These are phyloP conservation scores for Peromyscus leucopus DNA, from an alignment of 2,113 vertebrate genomes.

Conservation along the genomic window DNA sequence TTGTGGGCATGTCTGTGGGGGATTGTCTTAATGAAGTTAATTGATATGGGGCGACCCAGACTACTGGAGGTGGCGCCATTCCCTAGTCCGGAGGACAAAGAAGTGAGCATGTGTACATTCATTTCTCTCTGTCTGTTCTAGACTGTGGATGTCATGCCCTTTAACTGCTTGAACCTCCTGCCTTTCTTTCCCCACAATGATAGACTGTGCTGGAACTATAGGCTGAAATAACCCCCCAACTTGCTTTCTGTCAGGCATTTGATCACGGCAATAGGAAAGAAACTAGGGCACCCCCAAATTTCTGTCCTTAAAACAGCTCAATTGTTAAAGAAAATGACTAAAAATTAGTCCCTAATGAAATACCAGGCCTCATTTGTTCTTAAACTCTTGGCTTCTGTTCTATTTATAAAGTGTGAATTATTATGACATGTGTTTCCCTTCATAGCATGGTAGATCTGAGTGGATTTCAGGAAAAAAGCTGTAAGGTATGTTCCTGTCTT, in stretches of 20 bases:
- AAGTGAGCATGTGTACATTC: not conserved
- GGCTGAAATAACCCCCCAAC: not conserved
- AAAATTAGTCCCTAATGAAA: constrained; percentile 1
- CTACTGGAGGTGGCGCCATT: not conserved
- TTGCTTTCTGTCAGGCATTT: not conserved
- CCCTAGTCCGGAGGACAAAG: not conserved
- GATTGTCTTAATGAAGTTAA: not conserved
- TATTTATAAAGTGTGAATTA: constrained; percentile 63
- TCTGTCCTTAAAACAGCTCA: not conserved
- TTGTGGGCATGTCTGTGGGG: not conserved
- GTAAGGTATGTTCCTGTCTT: constrained; percentile 62
- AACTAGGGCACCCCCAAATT: not conserved
- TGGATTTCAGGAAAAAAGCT: constrained; percentile 58
- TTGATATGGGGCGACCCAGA: not conserved
- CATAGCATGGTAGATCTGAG: constrained; percentile 31
- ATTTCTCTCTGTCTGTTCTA: not conserved
- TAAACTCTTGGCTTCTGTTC: constrained; percentile 61
- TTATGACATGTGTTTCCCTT: constrained; percentile 41
- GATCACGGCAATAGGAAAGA: not conserved
- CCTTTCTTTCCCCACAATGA: not conserved
- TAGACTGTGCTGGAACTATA: not conserved
- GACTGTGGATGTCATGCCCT: not conserved
- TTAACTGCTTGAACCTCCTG: not conserved
- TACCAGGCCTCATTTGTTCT: constrained; percentile 8
- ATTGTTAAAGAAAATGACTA: constrained; percentile 6